A percentile compares a stretch with the other conserved stretches of the same genome.
phyloP scores from a whole-genome alignment of 2,797 vertebrate species.

The Danio choprae region DNA sequence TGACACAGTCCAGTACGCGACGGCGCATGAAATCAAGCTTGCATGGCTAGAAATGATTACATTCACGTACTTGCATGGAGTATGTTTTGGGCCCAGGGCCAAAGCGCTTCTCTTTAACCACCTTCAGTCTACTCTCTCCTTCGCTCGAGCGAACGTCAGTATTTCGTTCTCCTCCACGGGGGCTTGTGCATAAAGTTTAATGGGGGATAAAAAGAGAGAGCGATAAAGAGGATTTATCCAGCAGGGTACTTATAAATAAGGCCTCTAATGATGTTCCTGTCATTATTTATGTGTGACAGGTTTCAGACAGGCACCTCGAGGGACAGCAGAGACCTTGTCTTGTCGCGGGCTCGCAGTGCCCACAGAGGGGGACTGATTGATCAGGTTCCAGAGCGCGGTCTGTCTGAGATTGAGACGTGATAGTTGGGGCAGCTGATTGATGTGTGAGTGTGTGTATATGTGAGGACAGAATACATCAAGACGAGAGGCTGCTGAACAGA shows the following conservation, averaged over 20 bases:
- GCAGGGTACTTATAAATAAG: constrained; percentile 61
- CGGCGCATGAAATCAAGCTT: neutral
- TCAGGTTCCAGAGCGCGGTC: constrained; percentile 49
- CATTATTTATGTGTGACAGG: constrained; percentile 61
- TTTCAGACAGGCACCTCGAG: constrained; percentile 47
- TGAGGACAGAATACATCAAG: constrained; percentile 36
- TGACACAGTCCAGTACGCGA: neutral
- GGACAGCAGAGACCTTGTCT: constrained; percentile 57
- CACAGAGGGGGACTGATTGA: constrained; percentile 56
- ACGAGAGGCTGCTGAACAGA: constrained; percentile 33
- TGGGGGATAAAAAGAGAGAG: constrained; percentile 57
- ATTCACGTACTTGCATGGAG: neutral
- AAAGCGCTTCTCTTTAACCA: constrained; percentile 20
- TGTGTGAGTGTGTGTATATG: constrained; percentile 20
- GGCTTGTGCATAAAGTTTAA: constrained; percentile 59
- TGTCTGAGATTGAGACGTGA: constrained; percentile 55
- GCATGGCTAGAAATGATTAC: neutral
- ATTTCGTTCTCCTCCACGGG: constrained; percentile 25
- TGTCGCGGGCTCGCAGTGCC: constrained; percentile 37
- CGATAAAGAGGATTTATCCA: constrained; percentile 60
- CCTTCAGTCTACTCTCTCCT: constrained; percentile 26
- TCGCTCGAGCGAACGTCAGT: constrained; percentile 47
- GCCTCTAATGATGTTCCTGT: constrained; percentile 58
- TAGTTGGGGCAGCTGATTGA: constrained; percentile 45
- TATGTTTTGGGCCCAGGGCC: constrained; percentile 11